phyloP scores from a whole-genome alignment of 2,888 invertebrate species.

The Catocala fraxini region DNA sequence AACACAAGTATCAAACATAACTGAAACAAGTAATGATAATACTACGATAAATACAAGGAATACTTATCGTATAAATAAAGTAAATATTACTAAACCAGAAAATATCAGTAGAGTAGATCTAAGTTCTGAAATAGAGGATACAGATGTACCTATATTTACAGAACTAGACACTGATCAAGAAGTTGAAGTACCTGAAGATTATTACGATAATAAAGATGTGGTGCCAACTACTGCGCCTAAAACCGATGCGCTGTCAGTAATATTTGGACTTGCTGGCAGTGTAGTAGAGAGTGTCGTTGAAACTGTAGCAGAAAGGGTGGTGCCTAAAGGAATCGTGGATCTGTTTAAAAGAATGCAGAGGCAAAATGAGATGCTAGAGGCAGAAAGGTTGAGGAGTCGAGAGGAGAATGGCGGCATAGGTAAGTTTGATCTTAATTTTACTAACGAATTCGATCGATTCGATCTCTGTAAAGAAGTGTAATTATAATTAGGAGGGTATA shows the following conservation, averaged over 20 bases:
- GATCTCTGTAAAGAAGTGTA: too few species aligned
- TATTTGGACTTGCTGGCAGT: slow-evolving; percentile 82
- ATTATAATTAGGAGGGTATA: too few species aligned
- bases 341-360: slow-evolving; percentile 81
- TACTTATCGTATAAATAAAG: too few species aligned
- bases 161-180: slow-evolving; percentile 73
- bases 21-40: slow-evolving; percentile 27
- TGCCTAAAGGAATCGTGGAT: slow-evolving; percentile 79
- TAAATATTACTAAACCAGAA: slow-evolving; percentile 20
- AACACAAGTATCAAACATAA: slow-evolving; percentile 24
- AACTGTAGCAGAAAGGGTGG: slow-evolving; percentile 79
- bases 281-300: slow-evolving; percentile 81
- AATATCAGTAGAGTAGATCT: slow-evolving; percentile 38
- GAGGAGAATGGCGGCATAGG: slow-evolving; percentile 85
- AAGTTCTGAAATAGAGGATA: slow-evolving; percentile 57
- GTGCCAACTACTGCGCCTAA: slow-evolving; percentile 78
- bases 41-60: slow-evolving; percentile 14
- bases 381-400: slow-evolving; percentile 78
- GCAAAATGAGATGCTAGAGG: slow-evolving; percentile 81
- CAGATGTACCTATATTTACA: slow-evolving; percentile 72
- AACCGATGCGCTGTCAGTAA: slow-evolving; percentile 78
- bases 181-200: slow-evolving; percentile 78
- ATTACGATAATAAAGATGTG: slow-evolving; percentile 79
- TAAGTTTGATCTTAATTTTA: slow-evolving; percentile 46
- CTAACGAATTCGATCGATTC: too few species aligned